phyloP scores from a whole-genome alignment of 2,797 vertebrate genomes.

The Dallia pectoralis region DNA sequence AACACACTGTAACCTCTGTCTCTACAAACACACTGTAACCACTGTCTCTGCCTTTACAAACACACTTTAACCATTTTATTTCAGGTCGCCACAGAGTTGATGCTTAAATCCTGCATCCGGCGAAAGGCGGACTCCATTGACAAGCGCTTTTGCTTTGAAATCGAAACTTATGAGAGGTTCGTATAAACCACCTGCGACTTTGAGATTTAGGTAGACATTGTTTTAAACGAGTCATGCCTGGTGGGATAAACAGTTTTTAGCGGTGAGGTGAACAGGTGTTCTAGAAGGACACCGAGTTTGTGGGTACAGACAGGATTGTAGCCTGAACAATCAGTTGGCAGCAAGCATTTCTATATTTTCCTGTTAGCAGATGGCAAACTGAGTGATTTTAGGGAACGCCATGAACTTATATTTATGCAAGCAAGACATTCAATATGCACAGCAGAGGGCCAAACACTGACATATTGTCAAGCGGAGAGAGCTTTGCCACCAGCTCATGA shows the following conservation, averaged over 20 bases:
- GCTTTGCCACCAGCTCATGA: neutral
- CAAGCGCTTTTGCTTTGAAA: slow-evolving; percentile 97
- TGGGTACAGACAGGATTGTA: slow-evolving; percentile 60
- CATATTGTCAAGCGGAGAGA: slow-evolving; percentile 26
- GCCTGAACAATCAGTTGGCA: slow-evolving; percentile 68
- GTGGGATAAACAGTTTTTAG: slow-evolving; percentile 59
- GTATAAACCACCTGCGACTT: slow-evolving; percentile 26
- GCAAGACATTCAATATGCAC: slow-evolving; percentile 42
- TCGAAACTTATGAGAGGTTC: slow-evolving; percentile 92
- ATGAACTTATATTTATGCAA: slow-evolving; percentile 58
- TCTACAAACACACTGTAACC: neutral
- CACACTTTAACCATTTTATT: slow-evolving; percentile 2
- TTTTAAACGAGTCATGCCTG: slow-evolving; percentile 24
- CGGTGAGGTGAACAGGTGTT: slow-evolving; percentile 62
- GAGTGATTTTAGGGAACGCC: slow-evolving; percentile 42
- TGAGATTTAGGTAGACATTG: slow-evolving; percentile 26
- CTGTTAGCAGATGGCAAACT: slow-evolving; percentile 61
- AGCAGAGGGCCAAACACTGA: slow-evolving; percentile 42
- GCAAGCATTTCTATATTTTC: slow-evolving; percentile 1
- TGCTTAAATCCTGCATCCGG: slow-evolving; percentile 88
- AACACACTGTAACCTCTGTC: too few relatives aligned
- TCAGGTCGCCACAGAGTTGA: slow-evolving; percentile 83
- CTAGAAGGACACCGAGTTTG: slow-evolving; percentile 57
- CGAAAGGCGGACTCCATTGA: slow-evolving; percentile 95
- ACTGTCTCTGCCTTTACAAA: neutral